phyloP scores from a whole-genome alignment of 1,140 invertebrate species.

The Tribolium castaneum region DNA sequence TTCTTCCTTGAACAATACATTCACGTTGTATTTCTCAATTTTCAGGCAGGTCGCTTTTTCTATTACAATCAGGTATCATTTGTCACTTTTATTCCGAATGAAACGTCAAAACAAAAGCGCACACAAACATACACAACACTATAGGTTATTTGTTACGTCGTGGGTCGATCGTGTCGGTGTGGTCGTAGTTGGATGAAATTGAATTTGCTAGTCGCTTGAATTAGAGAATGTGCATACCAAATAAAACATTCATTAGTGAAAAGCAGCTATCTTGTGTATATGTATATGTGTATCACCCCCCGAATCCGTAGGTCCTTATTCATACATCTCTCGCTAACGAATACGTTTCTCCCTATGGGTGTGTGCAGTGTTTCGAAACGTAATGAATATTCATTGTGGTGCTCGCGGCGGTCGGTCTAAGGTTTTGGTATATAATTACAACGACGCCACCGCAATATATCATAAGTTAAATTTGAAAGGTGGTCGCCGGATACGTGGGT shows the following conservation, averaged over 20 bases:
- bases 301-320: constrained; percentile 38
- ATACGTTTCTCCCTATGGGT: constrained; percentile 43
- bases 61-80: constrained; percentile 31
- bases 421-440: constrained; percentile 57
- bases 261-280: constrained; percentile 42
- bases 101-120: constrained; percentile 14
- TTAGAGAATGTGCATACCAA: constrained; percentile 8
- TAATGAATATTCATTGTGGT: constrained; percentile 58
- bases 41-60: constrained; percentile 11
- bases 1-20: not conserved
- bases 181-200: not conserved
- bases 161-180: not conserved
- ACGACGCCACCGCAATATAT: constrained; percentile 53
- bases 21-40: constrained; percentile 18
- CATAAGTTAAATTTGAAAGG: constrained; percentile 57
- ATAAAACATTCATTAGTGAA: constrained; percentile 45
- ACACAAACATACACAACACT: not conserved
- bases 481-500: constrained; percentile 53
- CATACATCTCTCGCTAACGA: constrained; percentile 42
- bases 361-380: constrained; percentile 47
- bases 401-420: constrained; percentile 54
- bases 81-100: constrained; percentile 19
- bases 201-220: not conserved
- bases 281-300: not conserved
- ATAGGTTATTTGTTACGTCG: not conserved